Evolutionary conservation across 2,797 vertebrate species (phyloP), one percentile per base, ranked within the genome.

Genomic region (Spheniscus humboldti): DNA sequence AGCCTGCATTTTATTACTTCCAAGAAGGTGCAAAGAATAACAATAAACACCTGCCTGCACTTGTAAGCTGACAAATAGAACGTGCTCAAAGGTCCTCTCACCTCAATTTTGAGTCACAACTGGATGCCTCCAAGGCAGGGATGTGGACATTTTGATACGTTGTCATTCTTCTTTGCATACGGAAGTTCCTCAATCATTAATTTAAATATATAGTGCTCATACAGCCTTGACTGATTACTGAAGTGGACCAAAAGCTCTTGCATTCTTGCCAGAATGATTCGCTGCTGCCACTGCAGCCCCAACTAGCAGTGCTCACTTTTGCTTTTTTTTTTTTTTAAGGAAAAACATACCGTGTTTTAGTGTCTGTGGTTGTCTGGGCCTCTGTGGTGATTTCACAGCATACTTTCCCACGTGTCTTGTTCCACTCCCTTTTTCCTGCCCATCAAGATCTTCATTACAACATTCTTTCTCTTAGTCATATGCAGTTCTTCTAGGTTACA

Each of bases 1-100:
- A 96, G 90, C 63, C 97, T 97, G 95, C 79, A 94, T 97, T 97
- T 98, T 96, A 97, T 97, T 97, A 97, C 84, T 94, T 97, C 87
- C 43, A 69, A 78, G 81, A 85, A 90, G 35, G 37, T 97, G 96
- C 72, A 93, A 91, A 96, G 97, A 98, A 97, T 95, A 96, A 76
- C 77, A 97, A 97, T 96, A 95, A 87, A 94, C 69, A 94, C 33
- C 67, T 90, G 78, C 86, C 88, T 96, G 72, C n/a, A 63, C 73
- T 93, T 57, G 81, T 72, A 80, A 82, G 53, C 39, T 95, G 55
- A 83, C 86, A 96, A 78, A 82, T 35, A 55, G 62, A 91, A 96
- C 3, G 2, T 72, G 31, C 87, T 96, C 92, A 52, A 62, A 93
- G 68, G 64, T 78, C 69, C 72, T 82, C 73, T 96, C 84, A 75